phyloP scores from a whole-genome alignment of 1,140 invertebrate species.

The Vanessa atalanta region DNA sequence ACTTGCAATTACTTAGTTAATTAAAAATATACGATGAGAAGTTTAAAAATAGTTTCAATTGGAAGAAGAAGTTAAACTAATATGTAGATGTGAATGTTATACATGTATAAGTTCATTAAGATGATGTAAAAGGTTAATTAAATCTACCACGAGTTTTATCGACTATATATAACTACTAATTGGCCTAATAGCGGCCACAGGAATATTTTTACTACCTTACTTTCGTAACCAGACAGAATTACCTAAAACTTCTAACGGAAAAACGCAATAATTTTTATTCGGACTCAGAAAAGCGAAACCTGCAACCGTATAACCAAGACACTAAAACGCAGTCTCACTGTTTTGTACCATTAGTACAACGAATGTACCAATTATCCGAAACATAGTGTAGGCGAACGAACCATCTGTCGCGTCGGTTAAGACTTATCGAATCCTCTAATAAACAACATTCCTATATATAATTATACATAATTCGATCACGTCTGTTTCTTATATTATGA shows the following conservation, averaged over 20 bases:
- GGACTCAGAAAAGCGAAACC: too few species aligned
- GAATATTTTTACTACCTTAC: too few species aligned
- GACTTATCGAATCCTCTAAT: slow-evolving; percentile 8
- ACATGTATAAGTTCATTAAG: too few species aligned
- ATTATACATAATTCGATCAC: background rate
- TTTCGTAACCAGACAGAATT: too few species aligned
- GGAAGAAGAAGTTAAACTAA: background rate
- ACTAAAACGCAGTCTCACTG: background rate
- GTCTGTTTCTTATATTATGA: background rate
- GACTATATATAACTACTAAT: too few species aligned
- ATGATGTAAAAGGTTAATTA: too few species aligned
- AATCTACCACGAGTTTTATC: too few species aligned
- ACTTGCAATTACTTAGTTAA: slow-evolving; percentile 15
- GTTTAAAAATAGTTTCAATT: background rate
- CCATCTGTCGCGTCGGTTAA: slow-evolving; percentile 49
- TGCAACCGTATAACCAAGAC: too few species aligned
- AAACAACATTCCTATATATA: slow-evolving; percentile 6
- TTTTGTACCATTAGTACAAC: background rate
- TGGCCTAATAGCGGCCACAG: too few species aligned
- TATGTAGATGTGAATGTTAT: background rate
- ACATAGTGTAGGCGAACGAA: slow-evolving; percentile 46
- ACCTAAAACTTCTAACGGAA: too few species aligned
- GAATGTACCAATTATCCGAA: slow-evolving; percentile 10
- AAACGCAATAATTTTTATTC: too few species aligned
- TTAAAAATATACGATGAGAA: slow-evolving; percentile 1